Evolutionary conservation across 1,140 invertebrate species (phyloP), one percentile per base, ranked within the genome.

Genomic region (Micrasema longulum): DNA sequence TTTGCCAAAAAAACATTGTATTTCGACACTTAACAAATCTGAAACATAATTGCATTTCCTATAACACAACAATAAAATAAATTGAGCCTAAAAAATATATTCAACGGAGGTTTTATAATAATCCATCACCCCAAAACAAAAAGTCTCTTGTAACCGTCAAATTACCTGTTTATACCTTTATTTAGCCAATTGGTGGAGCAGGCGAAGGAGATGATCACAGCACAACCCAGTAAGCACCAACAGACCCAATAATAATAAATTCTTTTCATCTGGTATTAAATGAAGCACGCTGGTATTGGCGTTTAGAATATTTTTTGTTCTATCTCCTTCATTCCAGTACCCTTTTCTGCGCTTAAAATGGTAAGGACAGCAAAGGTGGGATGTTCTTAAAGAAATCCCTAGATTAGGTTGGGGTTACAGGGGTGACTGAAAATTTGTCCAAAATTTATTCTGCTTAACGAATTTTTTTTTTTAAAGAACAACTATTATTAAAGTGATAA

Each of bases 201-300:
- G 26, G 26, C 52, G 26, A 55, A 36, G 31, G 12, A n/a, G 43
- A 47, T 47, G 43, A 47, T 47, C 43, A 31, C 26, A 31, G 26
- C 26, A 16, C 43, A 47, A 47, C 16, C 43, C 43, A 47, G 43
- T 47, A 16, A 47, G 43, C 43, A 47, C 6, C 16, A 47, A n/a
- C 43, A 5, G 43, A n/a, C 43, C 16, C 43, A 47, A 31, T 31
- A 31, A 31, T 31, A 31, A 31, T 31, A 31, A 31, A 31, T 31
- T 55, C 52, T 55, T 36, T 36, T 55, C 52, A 55, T 55, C 52
- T 36, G 52, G 52, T 26, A 55, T 36, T 55, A 55, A 55, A 55
- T 26, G 52, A 55, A 55, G 52, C 52, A 55, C 31, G 52, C 31
- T 31, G 52, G 22, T 55, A 55, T 55, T 55, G 52, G 26, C 52